Evolutionary conservation across 2,797 vertebrate species (phyloP).

Genomic region (Staurois parvus): DNA sequence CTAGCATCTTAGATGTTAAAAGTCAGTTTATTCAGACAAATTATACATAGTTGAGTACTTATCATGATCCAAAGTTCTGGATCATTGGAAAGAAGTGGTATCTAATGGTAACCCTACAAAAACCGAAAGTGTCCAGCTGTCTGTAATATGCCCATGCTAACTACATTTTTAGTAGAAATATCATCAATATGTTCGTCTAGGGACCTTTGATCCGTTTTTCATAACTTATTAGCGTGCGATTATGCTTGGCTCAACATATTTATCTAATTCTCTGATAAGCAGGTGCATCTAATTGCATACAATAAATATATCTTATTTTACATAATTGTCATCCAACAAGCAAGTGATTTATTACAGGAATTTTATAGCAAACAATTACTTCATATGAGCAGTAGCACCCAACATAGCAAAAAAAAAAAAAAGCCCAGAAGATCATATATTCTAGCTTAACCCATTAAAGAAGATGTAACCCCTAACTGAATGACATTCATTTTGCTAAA

Average conservation of each 20-base stretch:
- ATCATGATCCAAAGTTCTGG: too few species aligned
- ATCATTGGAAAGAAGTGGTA: too few species aligned
- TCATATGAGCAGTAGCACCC: neutral
- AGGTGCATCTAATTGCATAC: conserved; percentile 24
- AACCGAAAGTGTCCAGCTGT: too few species aligned
- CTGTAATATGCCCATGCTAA: too few species aligned
- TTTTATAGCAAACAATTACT: conserved; percentile 11
- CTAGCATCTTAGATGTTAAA: too few species aligned
- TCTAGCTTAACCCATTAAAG: neutral
- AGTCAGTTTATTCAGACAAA: too few species aligned
- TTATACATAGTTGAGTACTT: too few species aligned
- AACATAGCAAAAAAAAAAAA: neutral
- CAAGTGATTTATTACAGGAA: conserved; percentile 36
- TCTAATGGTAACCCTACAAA: too few species aligned
- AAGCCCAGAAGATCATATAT: neutral
- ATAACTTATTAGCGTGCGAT: conserved; percentile 13
- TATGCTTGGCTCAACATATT: conserved; percentile 45
- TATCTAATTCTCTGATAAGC: conserved; percentile 40
- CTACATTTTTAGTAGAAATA: neutral
- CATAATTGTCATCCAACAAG: conserved; percentile 25
- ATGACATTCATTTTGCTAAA: neutral
- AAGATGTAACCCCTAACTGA: neutral
- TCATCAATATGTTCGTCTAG: neutral
- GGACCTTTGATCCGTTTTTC: neutral
- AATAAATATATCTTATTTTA: conserved; percentile 18